Conservation (phyloP, 2,113 vertebrate genomes). For the Parotia lawesii region DNA sequence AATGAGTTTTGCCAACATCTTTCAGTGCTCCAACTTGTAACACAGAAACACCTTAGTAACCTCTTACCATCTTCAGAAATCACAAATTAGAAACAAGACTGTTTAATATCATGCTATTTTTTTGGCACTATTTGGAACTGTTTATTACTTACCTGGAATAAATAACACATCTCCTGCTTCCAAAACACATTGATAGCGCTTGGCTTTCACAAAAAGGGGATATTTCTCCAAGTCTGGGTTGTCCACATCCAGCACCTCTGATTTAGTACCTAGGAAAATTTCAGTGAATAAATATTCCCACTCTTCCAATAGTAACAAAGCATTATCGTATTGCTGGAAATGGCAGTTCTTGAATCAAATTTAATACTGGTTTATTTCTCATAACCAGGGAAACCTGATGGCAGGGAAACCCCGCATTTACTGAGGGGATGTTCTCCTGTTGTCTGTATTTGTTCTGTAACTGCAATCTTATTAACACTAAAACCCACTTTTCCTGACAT, state of each 20-base stretch:
- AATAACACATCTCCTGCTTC: constrained; percentile 92
- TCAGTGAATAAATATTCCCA: background rate
- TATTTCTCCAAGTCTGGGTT: constrained; percentile 84
- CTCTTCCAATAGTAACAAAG: background rate
- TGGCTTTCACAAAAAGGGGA: constrained; percentile 89
- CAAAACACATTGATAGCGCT: constrained; percentile 82
- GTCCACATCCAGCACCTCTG: constrained; percentile 89
- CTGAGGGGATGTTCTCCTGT: background rate
- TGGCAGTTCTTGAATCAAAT: background rate
- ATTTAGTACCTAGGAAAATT: constrained; percentile 86
- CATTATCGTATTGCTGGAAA: background rate
- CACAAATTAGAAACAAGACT: background rate
- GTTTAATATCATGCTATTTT: background rate
- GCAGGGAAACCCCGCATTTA: background rate
- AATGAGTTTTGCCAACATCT: background rate
- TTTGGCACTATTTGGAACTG: background rate
- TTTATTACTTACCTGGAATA: constrained; percentile 84
- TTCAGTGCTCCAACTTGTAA: background rate
- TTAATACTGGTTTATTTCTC: background rate
- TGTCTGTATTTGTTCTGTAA: background rate
- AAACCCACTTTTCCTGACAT: background rate
- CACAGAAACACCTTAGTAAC: background rate
- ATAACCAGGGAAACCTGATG: background rate
- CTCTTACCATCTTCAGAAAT: background rate
- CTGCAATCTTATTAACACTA: background rate